These are phyloP conservation scores for Fistularia commersonii DNA, from an alignment of 2,797 vertebrate species.

Conservation along the genomic window DNA sequence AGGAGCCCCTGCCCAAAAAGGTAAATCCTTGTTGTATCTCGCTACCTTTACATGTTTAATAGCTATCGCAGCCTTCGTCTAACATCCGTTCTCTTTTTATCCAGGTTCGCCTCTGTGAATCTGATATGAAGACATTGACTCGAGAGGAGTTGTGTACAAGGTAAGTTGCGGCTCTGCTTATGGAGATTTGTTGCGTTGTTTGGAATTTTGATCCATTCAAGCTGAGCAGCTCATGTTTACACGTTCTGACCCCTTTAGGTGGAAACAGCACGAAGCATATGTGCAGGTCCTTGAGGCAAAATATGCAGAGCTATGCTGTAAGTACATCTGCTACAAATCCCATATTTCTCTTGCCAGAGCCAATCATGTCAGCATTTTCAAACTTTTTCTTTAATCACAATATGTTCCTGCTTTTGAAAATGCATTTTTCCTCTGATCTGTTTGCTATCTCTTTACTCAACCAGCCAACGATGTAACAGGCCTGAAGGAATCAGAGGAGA, in stretches of 20 bases:
- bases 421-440: slow-evolving; percentile 16
- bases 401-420: neutral
- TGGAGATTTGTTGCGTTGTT: too few species aligned
- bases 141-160: slow-evolving; percentile 94
- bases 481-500: slow-evolving; percentile 97
- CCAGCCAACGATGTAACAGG: slow-evolving; percentile 96
- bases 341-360: neutral
- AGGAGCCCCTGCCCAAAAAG: slow-evolving; percentile 99
- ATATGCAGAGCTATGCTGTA: slow-evolving; percentile 97
- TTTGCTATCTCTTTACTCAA: slow-evolving; percentile 5
- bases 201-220: neutral
- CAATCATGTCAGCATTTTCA: too few species aligned
- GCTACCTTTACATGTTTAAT: neutral
- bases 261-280: slow-evolving; percentile 98
- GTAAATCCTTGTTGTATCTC: slow-evolving; percentile 59
- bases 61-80: neutral
- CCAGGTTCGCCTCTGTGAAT: slow-evolving; percentile 97
- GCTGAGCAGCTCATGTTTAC: slow-evolving; percentile 13
- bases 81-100: slow-evolving; percentile 26
- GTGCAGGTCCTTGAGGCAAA: slow-evolving; percentile 96
- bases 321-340: slow-evolving; percentile 58
- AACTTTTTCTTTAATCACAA: neutral
- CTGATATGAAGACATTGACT: slow-evolving; percentile 96
- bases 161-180: slow-evolving; percentile 63
- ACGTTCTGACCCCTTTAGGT: slow-evolving; percentile 72